Conservation (phyloP, 2,888 invertebrate species). For the Melieria picta region DNA sequence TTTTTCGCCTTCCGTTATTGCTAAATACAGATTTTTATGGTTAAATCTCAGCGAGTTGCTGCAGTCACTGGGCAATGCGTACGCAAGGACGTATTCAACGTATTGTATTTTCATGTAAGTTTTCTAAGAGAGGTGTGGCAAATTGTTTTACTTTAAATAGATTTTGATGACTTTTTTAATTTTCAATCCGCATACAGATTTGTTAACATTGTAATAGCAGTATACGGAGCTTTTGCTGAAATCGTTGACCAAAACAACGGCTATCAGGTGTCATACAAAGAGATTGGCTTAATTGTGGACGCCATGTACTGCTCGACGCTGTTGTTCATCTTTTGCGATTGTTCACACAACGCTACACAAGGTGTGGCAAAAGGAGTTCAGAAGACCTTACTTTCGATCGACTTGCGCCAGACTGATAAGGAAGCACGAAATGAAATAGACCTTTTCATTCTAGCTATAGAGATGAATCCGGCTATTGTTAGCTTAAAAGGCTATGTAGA, state of each 20-base stretch:
- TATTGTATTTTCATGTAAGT: conserved; percentile 74
- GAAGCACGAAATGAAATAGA: conserved; percentile 75
- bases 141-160: background rate
- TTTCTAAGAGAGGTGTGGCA: background rate
- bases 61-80: conserved; percentile 74
- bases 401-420: conserved; percentile 70
- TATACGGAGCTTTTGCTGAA: conserved; percentile 75
- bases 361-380: conserved; percentile 75
- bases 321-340: conserved; percentile 74
- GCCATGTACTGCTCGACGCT: conserved; percentile 72
- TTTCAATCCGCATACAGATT: conserved; percentile 54
- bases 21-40: conserved; percentile 74
- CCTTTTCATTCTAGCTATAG: conserved; percentile 75
- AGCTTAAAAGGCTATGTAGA: conserved; percentile 74
- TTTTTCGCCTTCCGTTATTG: conserved; percentile 70
- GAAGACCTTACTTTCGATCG: conserved; percentile 70
- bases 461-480: conserved; percentile 77
- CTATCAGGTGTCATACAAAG: conserved; percentile 74
- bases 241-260: conserved; percentile 70
- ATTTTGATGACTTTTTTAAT: background rate
- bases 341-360: conserved; percentile 73
- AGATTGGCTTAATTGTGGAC: conserved; percentile 74
- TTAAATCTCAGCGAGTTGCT: conserved; percentile 73
- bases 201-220: conserved; percentile 74
- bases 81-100: conserved; percentile 75